phyloP scores from a whole-genome alignment of 2,113 vertebrate genomes.

The Channa argus region DNA sequence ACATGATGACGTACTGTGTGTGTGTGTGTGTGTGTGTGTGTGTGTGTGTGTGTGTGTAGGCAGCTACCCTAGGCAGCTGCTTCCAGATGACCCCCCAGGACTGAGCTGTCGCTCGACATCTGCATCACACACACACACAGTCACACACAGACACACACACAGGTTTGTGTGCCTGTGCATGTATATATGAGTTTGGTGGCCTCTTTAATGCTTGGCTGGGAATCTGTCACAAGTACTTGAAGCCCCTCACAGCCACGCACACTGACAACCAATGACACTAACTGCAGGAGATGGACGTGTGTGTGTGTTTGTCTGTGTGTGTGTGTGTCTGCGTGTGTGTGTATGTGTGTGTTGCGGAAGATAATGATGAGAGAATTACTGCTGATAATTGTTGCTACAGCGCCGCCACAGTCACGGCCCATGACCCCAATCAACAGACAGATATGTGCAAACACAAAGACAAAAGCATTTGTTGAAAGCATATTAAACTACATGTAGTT shows the following conservation, averaged over 20 bases:
- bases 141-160: constrained; percentile 1
- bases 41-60: constrained; percentile 35
- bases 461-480: background rate
- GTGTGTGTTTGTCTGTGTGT: constrained; percentile 36
- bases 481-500: too few relatives aligned
- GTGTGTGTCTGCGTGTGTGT: constrained; percentile 40
- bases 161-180: constrained; percentile 38
- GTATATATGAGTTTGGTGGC: constrained; percentile 60
- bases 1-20: constrained; percentile 38
- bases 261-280: constrained; percentile 64
- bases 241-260: constrained; percentile 60
- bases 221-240: constrained; percentile 81
- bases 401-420: constrained; percentile 38
- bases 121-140: constrained; percentile 66
- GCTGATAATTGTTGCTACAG: constrained; percentile 32
- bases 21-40: constrained; percentile 41
- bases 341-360: constrained; percentile 48
- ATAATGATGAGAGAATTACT: constrained; percentile 63
- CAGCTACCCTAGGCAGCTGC: constrained; percentile 60
- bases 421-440: constrained; percentile 20
- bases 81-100: constrained; percentile 79
- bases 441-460: constrained; percentile 3
- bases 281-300: constrained; percentile 60
- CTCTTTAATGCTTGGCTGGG: constrained; percentile 81
- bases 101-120: constrained; percentile 83